phyloP scores from a whole-genome alignment of 2,888 invertebrate genomes.

The Rhyacophila evoluta region DNA sequence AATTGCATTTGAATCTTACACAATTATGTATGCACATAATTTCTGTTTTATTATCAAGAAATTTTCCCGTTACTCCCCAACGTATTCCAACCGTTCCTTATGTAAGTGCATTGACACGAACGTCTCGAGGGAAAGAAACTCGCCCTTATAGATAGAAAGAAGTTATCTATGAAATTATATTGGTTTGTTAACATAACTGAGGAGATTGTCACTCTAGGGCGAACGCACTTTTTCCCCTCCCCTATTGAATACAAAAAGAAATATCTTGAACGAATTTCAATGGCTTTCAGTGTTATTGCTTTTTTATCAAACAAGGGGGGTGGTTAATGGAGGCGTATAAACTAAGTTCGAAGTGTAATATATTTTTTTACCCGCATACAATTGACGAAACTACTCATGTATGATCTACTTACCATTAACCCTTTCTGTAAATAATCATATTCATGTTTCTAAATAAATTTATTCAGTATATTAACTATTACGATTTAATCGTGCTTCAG shows the following conservation, averaged over 20 bases:
- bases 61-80: no score
- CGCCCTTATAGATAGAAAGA: not conserved
- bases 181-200: constrained; percentile 15
- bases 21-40: no score
- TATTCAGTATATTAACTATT: no score
- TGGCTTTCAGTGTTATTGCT: not conserved
- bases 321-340: not conserved
- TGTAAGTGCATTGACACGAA: not conserved
- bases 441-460: no score
- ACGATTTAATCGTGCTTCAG: no score
- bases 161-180: not conserved
- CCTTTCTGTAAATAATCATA: no score
- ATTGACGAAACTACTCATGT: no score
- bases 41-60: no score
- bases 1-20: no score
- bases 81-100: not conserved
- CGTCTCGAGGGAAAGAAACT: not conserved
- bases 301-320: not conserved
- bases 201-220: not conserved
- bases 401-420: no score
- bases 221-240: not conserved
- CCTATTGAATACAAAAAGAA: not conserved
- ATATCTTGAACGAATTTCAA: constrained; percentile 5
- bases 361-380: no score
- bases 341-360: no score